These are phyloP conservation scores for Plutomurus gul DNA, from an alignment of 1,140 invertebrate species.

Conservation along the genomic window DNA sequence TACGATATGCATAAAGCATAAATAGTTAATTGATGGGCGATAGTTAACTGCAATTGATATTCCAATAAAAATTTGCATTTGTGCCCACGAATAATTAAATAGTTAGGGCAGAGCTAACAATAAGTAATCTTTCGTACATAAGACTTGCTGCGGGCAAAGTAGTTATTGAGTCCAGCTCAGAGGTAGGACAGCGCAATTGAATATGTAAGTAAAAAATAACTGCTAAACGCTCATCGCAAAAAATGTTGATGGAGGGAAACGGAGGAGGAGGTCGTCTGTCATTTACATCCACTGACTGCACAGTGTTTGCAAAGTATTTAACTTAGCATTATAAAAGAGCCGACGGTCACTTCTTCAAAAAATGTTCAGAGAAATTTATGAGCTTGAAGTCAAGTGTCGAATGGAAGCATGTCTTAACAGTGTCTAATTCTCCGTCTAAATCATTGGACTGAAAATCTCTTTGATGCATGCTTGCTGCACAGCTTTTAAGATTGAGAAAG, in stretches of 20 bases:
- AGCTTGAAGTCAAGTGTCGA: slow-evolving; percentile 9
- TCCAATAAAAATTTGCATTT: too few species aligned
- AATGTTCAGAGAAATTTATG: not conserved
- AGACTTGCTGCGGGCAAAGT: too few species aligned
- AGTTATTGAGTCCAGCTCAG: too few species aligned
- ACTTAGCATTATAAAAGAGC: not conserved
- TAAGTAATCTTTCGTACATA: too few species aligned
- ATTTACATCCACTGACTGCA: not conserved
- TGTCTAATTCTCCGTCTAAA: not conserved
- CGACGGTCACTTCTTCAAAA: not conserved
- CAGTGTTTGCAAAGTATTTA: not conserved
- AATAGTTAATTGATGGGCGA: too few species aligned
- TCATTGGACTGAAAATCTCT: not conserved
- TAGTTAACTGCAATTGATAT: too few species aligned
- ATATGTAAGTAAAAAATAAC: too few species aligned
- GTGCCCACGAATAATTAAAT: too few species aligned
- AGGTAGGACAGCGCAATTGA: too few species aligned
- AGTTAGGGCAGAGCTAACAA: too few species aligned
- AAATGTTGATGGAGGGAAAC: not conserved
- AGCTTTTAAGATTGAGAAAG: not conserved
- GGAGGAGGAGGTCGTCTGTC: not conserved
- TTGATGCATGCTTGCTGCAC: not conserved
- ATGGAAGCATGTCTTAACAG: not conserved
- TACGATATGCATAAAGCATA: too few species aligned
- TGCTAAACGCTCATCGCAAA: not conserved